These are phyloP conservation scores for Actinostola sp. DNA, from an alignment of 92 coral and sea anemone genomes.

Conservation along the genomic window DNA sequence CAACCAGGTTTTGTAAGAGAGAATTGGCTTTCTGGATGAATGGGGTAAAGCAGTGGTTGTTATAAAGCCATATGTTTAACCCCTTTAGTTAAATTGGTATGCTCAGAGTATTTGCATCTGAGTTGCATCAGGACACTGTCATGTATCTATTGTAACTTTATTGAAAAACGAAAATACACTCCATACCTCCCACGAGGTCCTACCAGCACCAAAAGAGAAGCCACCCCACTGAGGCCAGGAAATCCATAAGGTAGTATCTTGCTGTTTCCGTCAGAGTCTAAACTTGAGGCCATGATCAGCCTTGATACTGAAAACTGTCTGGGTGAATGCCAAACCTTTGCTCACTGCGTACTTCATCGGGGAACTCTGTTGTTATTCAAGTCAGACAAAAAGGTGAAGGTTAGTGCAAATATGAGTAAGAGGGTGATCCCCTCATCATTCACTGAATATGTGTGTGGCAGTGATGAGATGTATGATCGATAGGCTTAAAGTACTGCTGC, in stretches of 20 bases:
- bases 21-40: no score
- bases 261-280: constrained; percentile 19
- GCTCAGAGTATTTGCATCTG: no score
- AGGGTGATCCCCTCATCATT: constrained; percentile 22
- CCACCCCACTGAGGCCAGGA: constrained; percentile 30
- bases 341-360: constrained; percentile 31
- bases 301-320: constrained; percentile 23
- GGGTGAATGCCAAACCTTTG: constrained; percentile 2
- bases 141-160: constrained; percentile 7
- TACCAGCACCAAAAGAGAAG: constrained; percentile 31
- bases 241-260: constrained; percentile 12
- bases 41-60: no score
- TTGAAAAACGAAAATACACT: constrained; percentile 19
- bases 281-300: constrained; percentile 19
- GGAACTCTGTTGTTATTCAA: constrained; percentile 20
- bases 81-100: no score
- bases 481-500: constrained; percentile 24
- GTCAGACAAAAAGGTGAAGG: constrained; percentile 24
- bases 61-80: no score
- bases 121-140: constrained; percentile 2
- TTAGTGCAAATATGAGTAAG: constrained; percentile 20
- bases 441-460: constrained; percentile 21
- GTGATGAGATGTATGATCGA: constrained; percentile 24
- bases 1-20: neutral
- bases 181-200: constrained; percentile 44